These are phyloP conservation scores for Nanorana parkeri DNA, from an alignment of 2,113 vertebrate genomes.

Conservation along the genomic window DNA sequence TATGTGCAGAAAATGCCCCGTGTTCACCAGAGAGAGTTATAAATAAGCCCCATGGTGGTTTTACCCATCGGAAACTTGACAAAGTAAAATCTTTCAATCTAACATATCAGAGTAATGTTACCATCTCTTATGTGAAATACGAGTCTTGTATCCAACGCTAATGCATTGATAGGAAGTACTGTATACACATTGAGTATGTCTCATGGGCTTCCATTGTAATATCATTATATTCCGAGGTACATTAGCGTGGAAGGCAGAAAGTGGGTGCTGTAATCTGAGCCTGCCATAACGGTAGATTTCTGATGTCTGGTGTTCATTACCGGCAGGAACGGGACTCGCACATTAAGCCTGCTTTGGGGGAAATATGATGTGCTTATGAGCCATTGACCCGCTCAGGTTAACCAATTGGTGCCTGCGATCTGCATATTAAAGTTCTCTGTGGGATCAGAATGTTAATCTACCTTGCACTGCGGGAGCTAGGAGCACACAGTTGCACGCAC, in stretches of 20 bases:
- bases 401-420: no score
- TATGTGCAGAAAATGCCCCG: no score
- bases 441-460: no score
- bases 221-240: not conserved
- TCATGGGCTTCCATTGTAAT: not conserved
- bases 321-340: not conserved
- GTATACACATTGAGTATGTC: not conserved
- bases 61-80: no score
- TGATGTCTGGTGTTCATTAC: not conserved
- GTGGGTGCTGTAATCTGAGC: not conserved
- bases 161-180: conserved; percentile 6
- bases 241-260: not conserved
- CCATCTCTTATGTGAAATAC: not conserved
- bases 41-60: no score
- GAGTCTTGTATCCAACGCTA: not conserved
- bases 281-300: not conserved
- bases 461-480: no score
- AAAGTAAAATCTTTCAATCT: no score
- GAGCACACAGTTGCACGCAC: no score
- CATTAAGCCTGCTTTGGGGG: not conserved
- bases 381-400: no score
- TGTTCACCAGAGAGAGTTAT: no score
- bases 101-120: not conserved
- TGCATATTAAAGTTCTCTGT: no score
- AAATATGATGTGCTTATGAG: not conserved